Base-by-base conservation (phyloP, 2,888 invertebrate genomes). In the Helicoverpa assulta region DNA sequence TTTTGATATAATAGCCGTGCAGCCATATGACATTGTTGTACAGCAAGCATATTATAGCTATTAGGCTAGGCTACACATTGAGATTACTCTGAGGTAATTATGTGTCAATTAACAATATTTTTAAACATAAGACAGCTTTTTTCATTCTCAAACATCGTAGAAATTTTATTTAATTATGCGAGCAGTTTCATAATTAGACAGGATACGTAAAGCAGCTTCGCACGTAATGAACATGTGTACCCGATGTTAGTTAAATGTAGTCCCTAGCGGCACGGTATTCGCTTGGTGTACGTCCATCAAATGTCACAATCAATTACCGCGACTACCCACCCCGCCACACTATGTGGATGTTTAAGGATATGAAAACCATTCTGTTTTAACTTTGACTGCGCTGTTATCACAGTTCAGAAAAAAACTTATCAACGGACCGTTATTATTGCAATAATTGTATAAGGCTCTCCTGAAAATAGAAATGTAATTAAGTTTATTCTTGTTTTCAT, bases 221-320 rank as follows among this genome's bases (percentile, higher is more conserved):
- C 65, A 68, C 18, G 68, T 73, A 76, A 70, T 73, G 70, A 78
- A 77, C 66, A 78, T 79, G 80, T 57, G 62, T 62, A 75, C 66
- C 76, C 76, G 50, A 75, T 80, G 76, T 77, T 82, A 82, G 78
- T 78, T 73, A 71, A 80, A 76, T 78, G 86, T 78, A 84, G 83
- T 92, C 92, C 92, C 93, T 84, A 81, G 90, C 85, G 92, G 88
- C 88, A 89, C 90, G 89, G 89, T 89, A 89, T 87, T 89, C 89
- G 88, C 86, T 85, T 87, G 88, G 88, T 88, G 88, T 85, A 89
- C 89, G 94, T 94, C 95, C 90, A 91, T 94, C 94, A 95, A 89
- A 93, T 88, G 95, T 94, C 95, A 93, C 92, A 92, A 95, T 94
- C 94, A 95, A 95, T 95, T 94, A 95, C 90, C 81, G 85, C 85